phyloP scores from a whole-genome alignment of 1,140 invertebrate genomes.

The Drosophila triauraria region DNA sequence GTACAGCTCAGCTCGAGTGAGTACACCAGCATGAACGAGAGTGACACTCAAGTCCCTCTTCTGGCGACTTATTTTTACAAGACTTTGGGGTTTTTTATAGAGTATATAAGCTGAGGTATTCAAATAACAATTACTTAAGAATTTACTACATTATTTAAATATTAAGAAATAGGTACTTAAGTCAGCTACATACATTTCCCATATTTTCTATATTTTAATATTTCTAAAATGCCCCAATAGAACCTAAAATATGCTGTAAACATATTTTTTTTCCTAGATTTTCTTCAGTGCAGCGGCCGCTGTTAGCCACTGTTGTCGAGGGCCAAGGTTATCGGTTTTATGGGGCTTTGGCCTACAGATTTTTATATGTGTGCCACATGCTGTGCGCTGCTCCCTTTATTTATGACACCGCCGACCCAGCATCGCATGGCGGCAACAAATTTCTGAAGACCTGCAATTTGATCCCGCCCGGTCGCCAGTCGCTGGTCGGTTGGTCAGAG shows the following conservation, averaged over 20 bases:
- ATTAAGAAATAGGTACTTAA: no score
- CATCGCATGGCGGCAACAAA: constrained; percentile 38
- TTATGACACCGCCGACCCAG: constrained; percentile 48
- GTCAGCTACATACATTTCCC: no score
- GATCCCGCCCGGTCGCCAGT: constrained; percentile 20
- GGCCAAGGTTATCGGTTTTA: constrained; percentile 81
- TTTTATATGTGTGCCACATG: constrained; percentile 68
- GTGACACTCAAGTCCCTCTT: no score
- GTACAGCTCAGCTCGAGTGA: not conserved
- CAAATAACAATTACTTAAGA: no score
- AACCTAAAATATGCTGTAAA: no score
- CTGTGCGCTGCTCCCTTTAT: constrained; percentile 56
- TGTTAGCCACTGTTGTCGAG: constrained; percentile 34
- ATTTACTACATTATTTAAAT: no score
- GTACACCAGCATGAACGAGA: not conserved
- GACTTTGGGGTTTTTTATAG: no score
- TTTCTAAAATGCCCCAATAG: no score
- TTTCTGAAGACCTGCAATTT: constrained; percentile 49
- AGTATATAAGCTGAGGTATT: no score
- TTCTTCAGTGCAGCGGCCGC: constrained; percentile 9
- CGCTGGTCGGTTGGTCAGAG: constrained; percentile 25
- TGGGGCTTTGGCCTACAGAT: constrained; percentile 69
- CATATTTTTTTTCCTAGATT: not conserved
- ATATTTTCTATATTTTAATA: no score
- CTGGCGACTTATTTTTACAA: not conserved